A percentile compares a stretch with the other conserved stretches of the same genome.
These are phyloP conservation scores for Laspeyria flexula DNA, from an alignment of 2,888 invertebrate genomes.

Conservation along the genomic window DNA sequence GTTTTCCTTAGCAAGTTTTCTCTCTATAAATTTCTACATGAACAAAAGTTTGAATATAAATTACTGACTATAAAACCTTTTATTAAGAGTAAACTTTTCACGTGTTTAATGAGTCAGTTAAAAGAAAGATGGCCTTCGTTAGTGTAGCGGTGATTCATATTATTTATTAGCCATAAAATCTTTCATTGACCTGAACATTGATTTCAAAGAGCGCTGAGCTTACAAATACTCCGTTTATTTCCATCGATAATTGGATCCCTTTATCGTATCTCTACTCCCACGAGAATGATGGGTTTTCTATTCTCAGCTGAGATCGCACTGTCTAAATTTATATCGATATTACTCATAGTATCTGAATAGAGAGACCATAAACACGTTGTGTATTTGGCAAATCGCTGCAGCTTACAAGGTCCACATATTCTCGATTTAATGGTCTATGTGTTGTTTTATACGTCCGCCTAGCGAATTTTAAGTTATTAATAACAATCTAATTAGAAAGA, in stretches of 20 bases:
- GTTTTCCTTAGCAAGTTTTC: no score
- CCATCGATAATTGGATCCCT: background rate
- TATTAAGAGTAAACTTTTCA: no score
- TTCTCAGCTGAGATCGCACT: background rate
- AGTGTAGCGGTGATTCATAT: background rate
- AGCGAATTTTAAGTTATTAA: no score
- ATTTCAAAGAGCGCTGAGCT: background rate
- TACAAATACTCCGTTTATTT: background rate
- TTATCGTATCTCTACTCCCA: background rate
- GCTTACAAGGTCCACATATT: background rate
- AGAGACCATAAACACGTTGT: background rate
- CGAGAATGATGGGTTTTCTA: conserved; percentile 1
- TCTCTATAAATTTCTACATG: no score
- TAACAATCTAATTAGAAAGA: no score
- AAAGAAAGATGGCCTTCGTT: background rate
- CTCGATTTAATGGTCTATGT: background rate
- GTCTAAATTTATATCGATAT: conserved; percentile 1
- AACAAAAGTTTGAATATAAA: no score
- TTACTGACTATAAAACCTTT: no score
- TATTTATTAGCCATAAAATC: background rate
- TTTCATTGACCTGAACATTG: background rate
- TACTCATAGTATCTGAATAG: conserved; percentile 1
- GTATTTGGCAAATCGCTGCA: background rate
- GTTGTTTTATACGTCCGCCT: background rate
- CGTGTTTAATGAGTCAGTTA: background rate